Conservation (phyloP, 2,113 vertebrate species). For the Ammodytes dubius region DNA sequence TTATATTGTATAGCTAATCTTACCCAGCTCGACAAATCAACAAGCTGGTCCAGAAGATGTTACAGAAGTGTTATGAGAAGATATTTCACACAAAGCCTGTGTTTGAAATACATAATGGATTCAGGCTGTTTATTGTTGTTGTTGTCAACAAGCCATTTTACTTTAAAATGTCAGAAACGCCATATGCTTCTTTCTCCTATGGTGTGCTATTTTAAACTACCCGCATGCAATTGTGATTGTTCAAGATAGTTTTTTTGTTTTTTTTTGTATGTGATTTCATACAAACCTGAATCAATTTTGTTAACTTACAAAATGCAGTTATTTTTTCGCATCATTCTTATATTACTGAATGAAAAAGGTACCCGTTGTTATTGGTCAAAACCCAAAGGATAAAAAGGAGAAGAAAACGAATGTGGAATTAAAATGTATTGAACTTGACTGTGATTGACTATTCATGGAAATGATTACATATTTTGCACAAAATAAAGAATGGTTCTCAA, state of each 20-base stretch:
- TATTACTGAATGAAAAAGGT: conserved; percentile 53
- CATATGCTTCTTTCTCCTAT: conserved; percentile 3
- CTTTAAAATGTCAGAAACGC: conserved; percentile 2
- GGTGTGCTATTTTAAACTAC: conserved; percentile 19
- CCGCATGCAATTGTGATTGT: conserved; percentile 56
- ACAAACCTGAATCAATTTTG: conserved; percentile 46
- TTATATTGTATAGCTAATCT: conserved; percentile 4
- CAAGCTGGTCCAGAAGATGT: conserved; percentile 22
- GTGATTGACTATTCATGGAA: conserved; percentile 11
- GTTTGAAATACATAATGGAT: conserved; percentile 20
- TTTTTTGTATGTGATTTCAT: conserved; percentile 35
- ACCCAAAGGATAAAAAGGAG: conserved; percentile 17
- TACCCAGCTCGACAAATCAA: conserved; percentile 20
- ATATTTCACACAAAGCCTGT: conserved; percentile 44
- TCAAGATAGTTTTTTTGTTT: conserved; percentile 11
- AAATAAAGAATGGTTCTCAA: conserved; percentile 30
- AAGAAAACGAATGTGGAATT: conserved; percentile 35
- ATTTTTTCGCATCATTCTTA: conserved; percentile 18
- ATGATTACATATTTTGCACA: conserved; percentile 49
- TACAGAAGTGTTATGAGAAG: conserved; percentile 13
- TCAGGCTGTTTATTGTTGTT: conserved; percentile 12
- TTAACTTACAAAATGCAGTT: conserved; percentile 31
- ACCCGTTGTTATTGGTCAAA: conserved; percentile 48
- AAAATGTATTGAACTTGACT: conserved; percentile 8
- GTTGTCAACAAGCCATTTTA: not conserved